These are phyloP conservation scores for Labeo rohita DNA, from an alignment of 2,113 vertebrate genomes.

Conservation along the genomic window DNA sequence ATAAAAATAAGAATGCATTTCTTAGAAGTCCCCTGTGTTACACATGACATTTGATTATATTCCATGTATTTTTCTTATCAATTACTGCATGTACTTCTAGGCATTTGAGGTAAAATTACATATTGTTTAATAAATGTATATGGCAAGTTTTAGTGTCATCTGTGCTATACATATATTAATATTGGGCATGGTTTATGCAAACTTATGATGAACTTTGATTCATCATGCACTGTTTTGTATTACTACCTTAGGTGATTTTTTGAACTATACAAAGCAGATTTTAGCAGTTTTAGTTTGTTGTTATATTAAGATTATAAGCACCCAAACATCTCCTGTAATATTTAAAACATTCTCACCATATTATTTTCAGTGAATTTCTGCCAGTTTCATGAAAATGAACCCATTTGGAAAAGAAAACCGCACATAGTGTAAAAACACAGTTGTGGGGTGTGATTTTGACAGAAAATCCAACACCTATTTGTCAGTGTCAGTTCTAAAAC, in stretches of 20 bases:
- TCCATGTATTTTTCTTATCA: background rate
- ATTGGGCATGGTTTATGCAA: background rate
- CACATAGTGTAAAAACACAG: background rate
- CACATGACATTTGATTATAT: background rate
- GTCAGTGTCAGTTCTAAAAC: background rate
- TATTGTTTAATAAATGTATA: background rate
- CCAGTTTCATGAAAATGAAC: background rate
- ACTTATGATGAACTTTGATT: no score
- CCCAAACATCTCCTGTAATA: no score
- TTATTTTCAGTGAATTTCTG: background rate
- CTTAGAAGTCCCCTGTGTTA: background rate
- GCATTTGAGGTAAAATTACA: background rate
- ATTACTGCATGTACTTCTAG: background rate
- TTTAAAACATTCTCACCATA: no score
- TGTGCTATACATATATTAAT: background rate
- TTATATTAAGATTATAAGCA: constrained; percentile 1
- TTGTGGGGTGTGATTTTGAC: constrained; percentile 24
- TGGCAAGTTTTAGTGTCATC: background rate
- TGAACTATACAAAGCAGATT: background rate
- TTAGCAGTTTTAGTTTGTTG: background rate
- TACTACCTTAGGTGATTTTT: no score
- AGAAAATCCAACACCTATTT: background rate
- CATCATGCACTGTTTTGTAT: no score
- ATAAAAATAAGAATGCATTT: background rate
- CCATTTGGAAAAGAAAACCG: background rate